Evolutionary conservation across 2,113 vertebrate species (phyloP).

Genomic region (Poeciliopsis prolifica): DNA sequence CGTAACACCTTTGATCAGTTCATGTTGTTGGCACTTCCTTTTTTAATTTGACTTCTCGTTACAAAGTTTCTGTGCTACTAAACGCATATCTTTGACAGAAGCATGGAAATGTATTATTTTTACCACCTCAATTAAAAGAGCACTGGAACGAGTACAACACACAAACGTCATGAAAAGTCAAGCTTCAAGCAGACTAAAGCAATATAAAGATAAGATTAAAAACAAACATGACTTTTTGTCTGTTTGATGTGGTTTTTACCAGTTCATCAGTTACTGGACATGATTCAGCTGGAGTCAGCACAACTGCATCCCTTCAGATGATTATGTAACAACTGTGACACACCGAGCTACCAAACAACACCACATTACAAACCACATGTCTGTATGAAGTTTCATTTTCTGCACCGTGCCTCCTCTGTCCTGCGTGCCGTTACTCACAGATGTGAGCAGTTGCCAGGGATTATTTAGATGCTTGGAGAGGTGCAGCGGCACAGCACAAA

Average conservation of each 20-base stretch:
- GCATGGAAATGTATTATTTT: neutral
- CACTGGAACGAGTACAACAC: neutral
- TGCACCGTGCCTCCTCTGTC: slow-evolving; percentile 7
- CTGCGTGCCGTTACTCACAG: slow-evolving; percentile 9
- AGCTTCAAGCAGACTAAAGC: neutral
- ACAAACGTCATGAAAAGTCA: too few species aligned
- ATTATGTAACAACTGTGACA: neutral
- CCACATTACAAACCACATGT: neutral
- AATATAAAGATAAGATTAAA: too few species aligned
- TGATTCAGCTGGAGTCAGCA: neutral
- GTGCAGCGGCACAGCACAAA: neutral
- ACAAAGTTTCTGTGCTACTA: neutral
- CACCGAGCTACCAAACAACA: neutral
- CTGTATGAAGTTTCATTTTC: slow-evolving; percentile 20
- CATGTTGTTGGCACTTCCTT: too few species aligned
- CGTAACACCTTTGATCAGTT: too few species aligned
- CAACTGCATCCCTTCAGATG: neutral
- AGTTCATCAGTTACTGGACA: neutral
- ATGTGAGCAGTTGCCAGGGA: slow-evolving; percentile 4
- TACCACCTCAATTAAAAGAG: neutral
- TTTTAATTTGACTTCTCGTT: too few species aligned
- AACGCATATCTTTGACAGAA: neutral
- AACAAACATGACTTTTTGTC: neutral
- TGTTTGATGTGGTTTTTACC: neutral
- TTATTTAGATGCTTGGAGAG: neutral